phyloP scores from a whole-genome alignment of 1,140 invertebrate genomes.

The Diorhabda elongata region DNA sequence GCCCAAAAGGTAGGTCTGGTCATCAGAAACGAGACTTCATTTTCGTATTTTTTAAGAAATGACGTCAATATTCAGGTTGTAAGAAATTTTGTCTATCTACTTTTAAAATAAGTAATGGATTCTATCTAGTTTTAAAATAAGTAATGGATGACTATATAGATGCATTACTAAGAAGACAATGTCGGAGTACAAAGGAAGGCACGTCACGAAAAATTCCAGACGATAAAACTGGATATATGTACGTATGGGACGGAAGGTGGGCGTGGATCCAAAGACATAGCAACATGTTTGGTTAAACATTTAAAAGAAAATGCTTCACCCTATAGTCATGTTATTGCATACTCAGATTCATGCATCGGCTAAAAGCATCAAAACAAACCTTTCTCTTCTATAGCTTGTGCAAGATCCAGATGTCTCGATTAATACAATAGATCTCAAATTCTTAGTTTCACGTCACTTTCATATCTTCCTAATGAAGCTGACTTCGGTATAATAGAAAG shows the following conservation, averaged over 20 bases:
- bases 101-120: too few species aligned
- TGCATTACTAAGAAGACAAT: slow-evolving; percentile 5
- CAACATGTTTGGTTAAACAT: slow-evolving; percentile 16
- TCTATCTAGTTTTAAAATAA: slow-evolving; percentile 15
- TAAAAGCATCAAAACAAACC: too few species aligned
- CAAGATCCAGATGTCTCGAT: background rate
- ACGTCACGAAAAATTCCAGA: slow-evolving; percentile 16
- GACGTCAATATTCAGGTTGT: slow-evolving; percentile 1
- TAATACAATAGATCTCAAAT: slow-evolving; percentile 6
- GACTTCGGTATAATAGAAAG: slow-evolving; percentile 20
- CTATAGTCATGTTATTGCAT: slow-evolving; percentile 14
- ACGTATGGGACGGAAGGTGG: slow-evolving; percentile 18
- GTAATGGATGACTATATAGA: slow-evolving; percentile 18
- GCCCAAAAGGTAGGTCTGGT: background rate
- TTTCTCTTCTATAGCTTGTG: slow-evolving; percentile 8
- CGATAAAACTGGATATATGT: slow-evolving; percentile 13
- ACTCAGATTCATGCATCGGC: slow-evolving; percentile 17
- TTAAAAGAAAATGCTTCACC: slow-evolving; percentile 3
- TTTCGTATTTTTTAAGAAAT: background rate
- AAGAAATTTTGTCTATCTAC: slow-evolving; percentile 9
- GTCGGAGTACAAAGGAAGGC: slow-evolving; percentile 8
- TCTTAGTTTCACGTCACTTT: slow-evolving; percentile 16
- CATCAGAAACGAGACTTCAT: background rate
- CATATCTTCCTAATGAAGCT: slow-evolving; percentile 15
- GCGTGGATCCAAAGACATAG: slow-evolving; percentile 24